Conservation (phyloP, 2,797 vertebrate genomes). For the Sebastes trivittatus region DNA sequence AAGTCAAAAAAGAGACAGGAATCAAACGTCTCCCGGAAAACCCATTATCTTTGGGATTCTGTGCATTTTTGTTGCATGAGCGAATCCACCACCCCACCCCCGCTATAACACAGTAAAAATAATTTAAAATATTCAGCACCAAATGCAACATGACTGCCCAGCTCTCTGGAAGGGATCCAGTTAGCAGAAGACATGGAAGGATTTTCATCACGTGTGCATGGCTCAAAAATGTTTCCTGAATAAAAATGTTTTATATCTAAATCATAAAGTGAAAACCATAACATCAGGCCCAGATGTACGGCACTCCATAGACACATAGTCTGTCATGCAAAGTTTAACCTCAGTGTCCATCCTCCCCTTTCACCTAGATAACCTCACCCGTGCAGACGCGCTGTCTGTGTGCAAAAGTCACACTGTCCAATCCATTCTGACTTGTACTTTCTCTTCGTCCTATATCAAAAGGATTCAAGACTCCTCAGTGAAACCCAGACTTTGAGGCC, state of each 20-base stretch:
- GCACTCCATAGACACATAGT: neutral
- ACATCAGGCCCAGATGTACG: slow-evolving; percentile 17
- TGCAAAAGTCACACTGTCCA: neutral
- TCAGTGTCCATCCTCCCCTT: slow-evolving; percentile 19
- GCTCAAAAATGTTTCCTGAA: slow-evolving; percentile 13
- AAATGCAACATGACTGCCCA: neutral
- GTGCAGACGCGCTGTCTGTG: neutral
- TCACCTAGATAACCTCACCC: slow-evolving; percentile 8
- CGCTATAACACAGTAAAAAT: slow-evolving; percentile 5
- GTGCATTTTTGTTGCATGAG: slow-evolving; percentile 35
- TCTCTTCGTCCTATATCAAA: neutral
- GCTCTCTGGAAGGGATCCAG: slow-evolving; percentile 27
- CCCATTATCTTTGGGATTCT: slow-evolving; percentile 17
- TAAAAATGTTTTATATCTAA: slow-evolving; percentile 11
- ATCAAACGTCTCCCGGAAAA: slow-evolving; percentile 34
- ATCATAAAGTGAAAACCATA: slow-evolving; percentile 22
- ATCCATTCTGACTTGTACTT: neutral
- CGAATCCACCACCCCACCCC: neutral
- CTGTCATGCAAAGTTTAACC: slow-evolving; percentile 25
- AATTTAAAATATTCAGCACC: slow-evolving; percentile 18
- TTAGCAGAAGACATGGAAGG: neutral
- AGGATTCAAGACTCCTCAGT: neutral
- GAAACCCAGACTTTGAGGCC: neutral
- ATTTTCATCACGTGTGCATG: neutral
- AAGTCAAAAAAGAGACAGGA: slow-evolving; percentile 23